Evolutionary conservation across 2,113 vertebrate genomes (phyloP).

Genomic region (Bucco capensis): DNA sequence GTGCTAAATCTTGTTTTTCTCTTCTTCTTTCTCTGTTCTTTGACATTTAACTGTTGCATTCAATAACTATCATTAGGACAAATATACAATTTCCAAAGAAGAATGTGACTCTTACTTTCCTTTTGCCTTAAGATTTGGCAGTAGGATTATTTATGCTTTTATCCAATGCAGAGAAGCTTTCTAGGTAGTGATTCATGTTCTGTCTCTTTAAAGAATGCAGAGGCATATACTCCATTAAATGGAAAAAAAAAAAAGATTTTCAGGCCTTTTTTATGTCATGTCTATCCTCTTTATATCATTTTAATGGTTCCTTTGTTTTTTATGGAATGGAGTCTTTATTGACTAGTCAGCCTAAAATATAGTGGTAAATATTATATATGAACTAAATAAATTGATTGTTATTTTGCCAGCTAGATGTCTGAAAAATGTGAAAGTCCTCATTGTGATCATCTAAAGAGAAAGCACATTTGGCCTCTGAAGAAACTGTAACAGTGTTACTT

Average conservation of each 20-base stretch:
- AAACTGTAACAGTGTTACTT: background rate
- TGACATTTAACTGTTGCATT: conserved; percentile 16
- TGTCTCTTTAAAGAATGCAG: conserved; percentile 23
- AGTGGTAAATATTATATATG: conserved; percentile 31
- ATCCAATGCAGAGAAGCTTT: conserved; percentile 14
- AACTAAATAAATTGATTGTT: conserved; percentile 17
- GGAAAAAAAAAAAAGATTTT: background rate
- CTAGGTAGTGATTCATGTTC: conserved; percentile 29
- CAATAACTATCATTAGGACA: conserved; percentile 15
- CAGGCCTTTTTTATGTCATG: background rate
- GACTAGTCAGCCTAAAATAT: conserved; percentile 22
- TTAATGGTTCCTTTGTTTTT: conserved; percentile 27
- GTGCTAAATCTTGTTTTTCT: conserved; percentile 3
- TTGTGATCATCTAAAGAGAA: background rate
- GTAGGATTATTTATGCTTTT: conserved; percentile 21
- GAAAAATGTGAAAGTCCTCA: background rate
- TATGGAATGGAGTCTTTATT: conserved; percentile 20
- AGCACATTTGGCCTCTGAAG: background rate
- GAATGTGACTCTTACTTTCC: conserved; percentile 9
- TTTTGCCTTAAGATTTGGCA: conserved; percentile 11
- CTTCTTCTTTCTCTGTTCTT: background rate
- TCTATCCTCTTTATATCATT: conserved; percentile 17
- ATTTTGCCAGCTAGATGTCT: background rate
- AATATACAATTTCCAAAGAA: background rate
- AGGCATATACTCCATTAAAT: background rate